These are phyloP conservation scores for Drosophila subsilvestris DNA, from an alignment of 2,888 invertebrate genomes.

Conservation along the genomic window DNA sequence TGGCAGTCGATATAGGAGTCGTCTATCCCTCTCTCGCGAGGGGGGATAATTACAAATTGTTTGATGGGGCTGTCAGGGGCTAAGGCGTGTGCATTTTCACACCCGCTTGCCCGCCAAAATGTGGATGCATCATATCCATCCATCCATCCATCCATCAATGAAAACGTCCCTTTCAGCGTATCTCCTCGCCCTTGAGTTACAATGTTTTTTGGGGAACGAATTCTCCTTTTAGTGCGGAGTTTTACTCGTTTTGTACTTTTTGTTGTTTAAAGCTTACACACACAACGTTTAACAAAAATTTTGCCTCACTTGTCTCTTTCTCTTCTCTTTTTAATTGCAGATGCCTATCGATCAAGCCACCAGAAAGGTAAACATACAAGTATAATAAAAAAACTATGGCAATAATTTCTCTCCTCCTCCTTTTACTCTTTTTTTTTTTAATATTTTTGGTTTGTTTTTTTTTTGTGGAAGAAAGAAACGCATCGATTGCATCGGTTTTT, in stretches of 20 bases:
- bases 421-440: slow-evolving; percentile 3
- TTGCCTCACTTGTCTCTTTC: slow-evolving; percentile 85
- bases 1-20: slow-evolving; percentile 27
- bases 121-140: slow-evolving; percentile 15
- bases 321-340: slow-evolving; percentile 89
- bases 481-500: slow-evolving; percentile 59
- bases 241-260: slow-evolving; percentile 14
- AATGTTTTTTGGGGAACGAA: slow-evolving; percentile 21
- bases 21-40: slow-evolving; percentile 26
- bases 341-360: slow-evolving; percentile 91
- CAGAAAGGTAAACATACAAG: slow-evolving; percentile 87
- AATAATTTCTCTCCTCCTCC: slow-evolving; percentile 55
- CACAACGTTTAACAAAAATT: slow-evolving; percentile 60
- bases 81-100: slow-evolving; percentile 77
- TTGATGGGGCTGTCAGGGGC: slow-evolving; percentile 28
- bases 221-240: slow-evolving; percentile 13
- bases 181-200: slow-evolving; percentile 15
- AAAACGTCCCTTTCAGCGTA: slow-evolving; percentile 45
- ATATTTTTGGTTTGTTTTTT: slow-evolving; percentile 16
- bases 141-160: slow-evolving; percentile 50
- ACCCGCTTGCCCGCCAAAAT: slow-evolving; percentile 67
- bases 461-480: slow-evolving; percentile 22
- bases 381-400: slow-evolving; percentile 73
- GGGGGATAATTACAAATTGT: slow-evolving; percentile 67
- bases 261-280: slow-evolving; percentile 45